Conservation (phyloP, 2,797 vertebrate genomes). For the Melanotaenia pygmaea region DNA sequence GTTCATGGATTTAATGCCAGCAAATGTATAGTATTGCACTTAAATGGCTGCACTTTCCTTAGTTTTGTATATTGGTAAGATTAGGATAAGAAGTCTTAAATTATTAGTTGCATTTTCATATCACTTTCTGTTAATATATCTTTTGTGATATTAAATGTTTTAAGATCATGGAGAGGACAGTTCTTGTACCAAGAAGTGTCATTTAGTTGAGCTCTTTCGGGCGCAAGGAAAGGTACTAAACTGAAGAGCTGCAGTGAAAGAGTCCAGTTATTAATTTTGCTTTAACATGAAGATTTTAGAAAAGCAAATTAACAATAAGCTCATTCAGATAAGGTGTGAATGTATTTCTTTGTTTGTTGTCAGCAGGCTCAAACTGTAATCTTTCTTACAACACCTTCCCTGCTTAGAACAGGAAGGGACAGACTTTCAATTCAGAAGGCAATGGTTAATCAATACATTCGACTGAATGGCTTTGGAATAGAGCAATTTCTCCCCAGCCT, state of each 20-base stretch:
- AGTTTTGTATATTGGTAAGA: background rate
- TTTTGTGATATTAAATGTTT: conserved; percentile 17
- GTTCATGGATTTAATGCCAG: conserved; percentile 19
- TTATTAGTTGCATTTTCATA: conserved; percentile 1
- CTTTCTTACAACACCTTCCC: conserved; percentile 27
- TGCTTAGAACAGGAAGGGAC: conserved; percentile 47
- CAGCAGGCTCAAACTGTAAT: conserved; percentile 15
- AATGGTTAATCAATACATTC: conserved; percentile 79
- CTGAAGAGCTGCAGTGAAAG: conserved; percentile 19
- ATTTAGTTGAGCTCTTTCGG: conserved; percentile 28
- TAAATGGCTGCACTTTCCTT: conserved; percentile 7
- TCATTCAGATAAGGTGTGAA: conserved; percentile 25
- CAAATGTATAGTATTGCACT: conserved; percentile 26
- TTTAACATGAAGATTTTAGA: conserved; percentile 29
- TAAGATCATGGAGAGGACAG: conserved; percentile 7
- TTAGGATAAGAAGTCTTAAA: conserved; percentile 13
- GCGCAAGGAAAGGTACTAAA: conserved; percentile 13
- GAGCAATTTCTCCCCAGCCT: conserved; percentile 73
- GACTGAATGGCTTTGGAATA: conserved; percentile 75
- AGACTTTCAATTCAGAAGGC: conserved; percentile 71
- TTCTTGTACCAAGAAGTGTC: conserved; percentile 31
- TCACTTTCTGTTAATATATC: background rate
- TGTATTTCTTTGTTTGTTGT: conserved; percentile 35
- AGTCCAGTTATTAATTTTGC: conserved; percentile 31
- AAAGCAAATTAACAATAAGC: conserved; percentile 15